These are phyloP conservation scores for Coracopsis vasa DNA, from an alignment of 2,113 vertebrate genomes.

Conservation along the genomic window DNA sequence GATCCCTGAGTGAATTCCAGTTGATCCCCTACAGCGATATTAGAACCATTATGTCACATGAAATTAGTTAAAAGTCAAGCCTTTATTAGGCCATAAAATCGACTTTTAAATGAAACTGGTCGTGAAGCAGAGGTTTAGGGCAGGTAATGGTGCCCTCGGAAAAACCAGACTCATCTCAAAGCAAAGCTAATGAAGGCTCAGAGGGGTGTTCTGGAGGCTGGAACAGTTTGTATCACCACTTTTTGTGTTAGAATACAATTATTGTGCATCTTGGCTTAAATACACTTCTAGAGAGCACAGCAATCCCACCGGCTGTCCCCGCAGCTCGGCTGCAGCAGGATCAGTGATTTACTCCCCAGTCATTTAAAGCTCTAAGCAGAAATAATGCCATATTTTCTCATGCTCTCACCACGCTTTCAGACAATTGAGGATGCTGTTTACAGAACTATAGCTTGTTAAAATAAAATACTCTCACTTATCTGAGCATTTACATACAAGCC, in stretches of 20 bases:
- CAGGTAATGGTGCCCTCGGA: neutral
- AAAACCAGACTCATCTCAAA: neutral
- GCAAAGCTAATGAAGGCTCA: neutral
- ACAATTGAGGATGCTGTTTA: neutral
- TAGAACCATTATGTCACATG: neutral
- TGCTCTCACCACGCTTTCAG: neutral
- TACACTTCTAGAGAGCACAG: neutral
- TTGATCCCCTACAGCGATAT: neutral
- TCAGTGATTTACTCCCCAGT: neutral
- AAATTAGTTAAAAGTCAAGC: conserved; percentile 29
- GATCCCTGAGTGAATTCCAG: neutral
- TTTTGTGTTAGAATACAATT: neutral
- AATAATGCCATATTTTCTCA: neutral
- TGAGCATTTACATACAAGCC: neutral
- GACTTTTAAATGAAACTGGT: neutral
- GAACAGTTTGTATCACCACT: neutral
- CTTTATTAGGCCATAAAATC: conserved; percentile 1
- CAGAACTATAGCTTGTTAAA: neutral
- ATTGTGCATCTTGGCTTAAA: neutral
- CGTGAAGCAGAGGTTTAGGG: neutral
- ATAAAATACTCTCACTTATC: neutral
- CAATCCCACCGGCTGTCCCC: neutral
- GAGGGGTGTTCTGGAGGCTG: neutral
- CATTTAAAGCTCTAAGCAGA: neutral
- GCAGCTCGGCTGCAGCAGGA: neutral